phyloP scores from a whole-genome alignment of 2,797 vertebrate genomes.

The Prionace glauca region DNA sequence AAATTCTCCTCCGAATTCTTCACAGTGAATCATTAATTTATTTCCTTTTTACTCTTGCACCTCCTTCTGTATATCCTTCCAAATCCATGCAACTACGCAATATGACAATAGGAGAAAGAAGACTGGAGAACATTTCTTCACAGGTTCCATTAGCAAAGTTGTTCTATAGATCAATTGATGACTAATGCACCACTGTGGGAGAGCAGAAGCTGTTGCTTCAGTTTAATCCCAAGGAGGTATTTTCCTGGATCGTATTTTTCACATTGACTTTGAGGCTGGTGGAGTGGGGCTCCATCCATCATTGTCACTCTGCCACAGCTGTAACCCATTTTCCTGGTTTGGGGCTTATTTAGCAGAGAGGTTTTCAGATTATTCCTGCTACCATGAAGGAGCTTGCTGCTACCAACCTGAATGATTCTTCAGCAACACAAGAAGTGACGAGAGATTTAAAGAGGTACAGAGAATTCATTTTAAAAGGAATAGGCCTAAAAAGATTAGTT shows the following conservation, averaged over 20 bases:
- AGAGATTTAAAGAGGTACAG: background rate
- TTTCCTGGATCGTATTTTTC: background rate
- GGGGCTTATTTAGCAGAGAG: background rate
- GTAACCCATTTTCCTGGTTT: background rate
- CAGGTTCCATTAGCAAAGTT: background rate
- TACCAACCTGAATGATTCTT: background rate
- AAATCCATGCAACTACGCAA: background rate
- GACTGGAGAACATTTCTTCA: background rate
- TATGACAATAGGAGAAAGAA: background rate
- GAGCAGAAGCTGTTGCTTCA: background rate
- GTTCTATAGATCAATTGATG: background rate
- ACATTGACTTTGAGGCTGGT: background rate
- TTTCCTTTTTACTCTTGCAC: background rate
- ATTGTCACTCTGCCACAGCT: background rate
- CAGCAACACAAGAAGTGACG: background rate
- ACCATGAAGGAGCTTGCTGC: background rate
- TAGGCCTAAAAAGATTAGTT: background rate
- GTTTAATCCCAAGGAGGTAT: background rate
- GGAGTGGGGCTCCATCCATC: no score
- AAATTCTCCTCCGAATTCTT: background rate
- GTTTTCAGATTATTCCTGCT: background rate
- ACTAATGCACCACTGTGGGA: background rate
- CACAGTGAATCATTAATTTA: background rate
- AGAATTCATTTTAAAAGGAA: background rate
- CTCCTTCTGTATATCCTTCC: background rate